Percentiles rank a stretch among this genome's conserved stretches.
Evolutionary conservation across 2,888 invertebrate species (phyloP).

Genomic region (Baccha elongata): DNA sequence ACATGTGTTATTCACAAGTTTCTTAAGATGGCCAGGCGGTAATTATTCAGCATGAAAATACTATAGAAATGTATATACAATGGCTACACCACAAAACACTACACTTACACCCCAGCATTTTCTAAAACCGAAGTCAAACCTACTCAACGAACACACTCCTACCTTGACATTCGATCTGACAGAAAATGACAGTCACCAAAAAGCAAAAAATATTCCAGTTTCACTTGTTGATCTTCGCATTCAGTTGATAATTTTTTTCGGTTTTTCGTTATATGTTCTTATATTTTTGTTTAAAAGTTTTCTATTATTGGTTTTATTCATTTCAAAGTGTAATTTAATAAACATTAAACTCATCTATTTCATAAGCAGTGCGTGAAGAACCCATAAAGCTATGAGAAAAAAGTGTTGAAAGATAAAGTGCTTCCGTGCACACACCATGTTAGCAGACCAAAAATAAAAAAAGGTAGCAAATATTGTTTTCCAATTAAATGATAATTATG

Average conservation of each 20-base stretch:
- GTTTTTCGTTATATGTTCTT: slow-evolving; percentile 41
- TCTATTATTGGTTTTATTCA: slow-evolving; percentile 10
- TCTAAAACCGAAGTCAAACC: too few species aligned
- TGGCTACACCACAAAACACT: too few species aligned
- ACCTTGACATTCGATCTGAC: slow-evolving; percentile 35
- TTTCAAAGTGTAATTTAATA: slow-evolving; percentile 16
- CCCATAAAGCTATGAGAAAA: slow-evolving; percentile 42
- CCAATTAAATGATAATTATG: slow-evolving; percentile 30
- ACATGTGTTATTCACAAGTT: too few species aligned
- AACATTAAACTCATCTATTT: neutral
- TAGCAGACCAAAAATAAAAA: slow-evolving; percentile 62
- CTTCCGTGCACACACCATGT: slow-evolving; percentile 69
- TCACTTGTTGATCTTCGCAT: slow-evolving; percentile 38
- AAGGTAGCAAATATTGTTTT: slow-evolving; percentile 63
- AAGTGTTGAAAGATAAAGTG: slow-evolving; percentile 53
- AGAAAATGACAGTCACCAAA: slow-evolving; percentile 50
- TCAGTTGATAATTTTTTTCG: slow-evolving; percentile 41
- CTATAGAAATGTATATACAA: too few species aligned
- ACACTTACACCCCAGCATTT: too few species aligned
- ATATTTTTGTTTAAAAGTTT: slow-evolving; percentile 24
- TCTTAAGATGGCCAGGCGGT: too few species aligned
- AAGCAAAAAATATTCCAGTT: slow-evolving; percentile 46
- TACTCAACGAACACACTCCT: slow-evolving; percentile 48
- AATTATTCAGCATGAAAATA: too few species aligned
- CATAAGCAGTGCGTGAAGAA: slow-evolving; percentile 16